Evolutionary conservation across 2,888 invertebrate genomes (phyloP), one percentile per base, ranked within the genome.

Genomic region (Drosophila mayaguana): DNA sequence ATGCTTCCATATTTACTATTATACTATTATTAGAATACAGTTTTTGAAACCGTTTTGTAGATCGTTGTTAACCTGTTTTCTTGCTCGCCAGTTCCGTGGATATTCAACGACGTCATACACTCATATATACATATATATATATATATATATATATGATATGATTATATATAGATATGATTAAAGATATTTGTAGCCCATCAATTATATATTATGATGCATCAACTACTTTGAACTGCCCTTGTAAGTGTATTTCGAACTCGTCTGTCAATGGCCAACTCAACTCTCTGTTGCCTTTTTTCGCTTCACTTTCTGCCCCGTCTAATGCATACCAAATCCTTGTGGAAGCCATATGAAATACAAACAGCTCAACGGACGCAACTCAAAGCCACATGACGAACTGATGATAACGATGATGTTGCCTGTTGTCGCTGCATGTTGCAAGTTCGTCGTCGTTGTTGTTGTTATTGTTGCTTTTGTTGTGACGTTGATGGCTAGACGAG

Each of bases 381-480:
- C 62, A 64, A 50, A 50, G 66, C 74, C 74, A 36, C 66, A 78
- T 66, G 76, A 72, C 81, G 86, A 83, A 66, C 81, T 70, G 86
- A 50, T 84, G 80, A 84, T 89, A 89, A 78, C 85, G 72, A 84
- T 89, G 89, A 83, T 84, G 87, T 88, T 75, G 79, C 53, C 66
- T n/a, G 61, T 70, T 62, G 55, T 56, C 28, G 57, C 48, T 40
- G 48, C 40, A 48, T 61, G 63, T 65, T 67, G 48, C 54, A 63
- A 28, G 54, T 36, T 28, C 6, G 43, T 59, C 50, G 51, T 56
- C 50, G 51, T 59, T 38, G 48, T 42, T 38, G 64, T 48, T 18
- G 64, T 57, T n/a, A 50, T 62, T 68, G 67, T 38, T 65, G 60
- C 36, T 6, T 36, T 63, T 66, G 64, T 63, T 54, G 67, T 61